These are phyloP conservation scores for Bombus confusus DNA, from an alignment of 1,140 invertebrate species.

Conservation along the genomic window DNA sequence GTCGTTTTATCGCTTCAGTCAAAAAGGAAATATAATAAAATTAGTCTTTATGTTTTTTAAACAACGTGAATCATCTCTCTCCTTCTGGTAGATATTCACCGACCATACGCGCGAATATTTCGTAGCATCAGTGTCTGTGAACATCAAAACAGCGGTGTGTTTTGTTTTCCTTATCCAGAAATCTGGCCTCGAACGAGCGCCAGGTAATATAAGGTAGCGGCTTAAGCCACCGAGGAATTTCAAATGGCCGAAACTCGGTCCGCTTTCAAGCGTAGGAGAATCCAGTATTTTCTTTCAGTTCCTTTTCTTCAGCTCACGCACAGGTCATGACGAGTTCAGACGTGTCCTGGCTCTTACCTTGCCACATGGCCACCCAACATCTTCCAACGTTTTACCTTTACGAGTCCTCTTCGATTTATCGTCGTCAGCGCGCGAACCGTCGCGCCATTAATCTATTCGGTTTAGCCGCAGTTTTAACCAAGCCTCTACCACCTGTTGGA, in stretches of 20 bases:
- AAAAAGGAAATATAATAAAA: not conserved
- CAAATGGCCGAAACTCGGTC: constrained; percentile 28
- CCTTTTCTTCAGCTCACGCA: constrained; percentile 61
- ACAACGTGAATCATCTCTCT: not conserved
- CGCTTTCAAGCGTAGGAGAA: constrained; percentile 38
- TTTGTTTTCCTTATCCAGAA: constrained; percentile 1
- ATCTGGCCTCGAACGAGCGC: not conserved
- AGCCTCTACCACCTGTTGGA: constrained; percentile 22
- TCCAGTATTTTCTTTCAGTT: constrained; percentile 52
- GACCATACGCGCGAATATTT: not conserved
- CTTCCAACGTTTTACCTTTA: constrained; percentile 26
- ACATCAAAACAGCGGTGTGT: not conserved
- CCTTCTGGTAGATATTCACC: not conserved
- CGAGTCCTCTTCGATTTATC: constrained; percentile 52
- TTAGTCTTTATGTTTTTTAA: not conserved
- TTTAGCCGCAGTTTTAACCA: constrained; percentile 40
- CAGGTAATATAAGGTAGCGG: constrained; percentile 40
- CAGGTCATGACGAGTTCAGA: constrained; percentile 41
- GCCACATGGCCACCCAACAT: constrained; percentile 56
- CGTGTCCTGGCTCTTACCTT: constrained; percentile 16
- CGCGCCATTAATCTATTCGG: constrained; percentile 48
- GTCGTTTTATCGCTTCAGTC: not conserved
- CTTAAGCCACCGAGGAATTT: constrained; percentile 46
- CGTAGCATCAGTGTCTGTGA: not conserved
- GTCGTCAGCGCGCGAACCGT: constrained; percentile 16